phyloP scores from a whole-genome alignment of 2,888 invertebrate species.

The Leistus spinibarbis region DNA sequence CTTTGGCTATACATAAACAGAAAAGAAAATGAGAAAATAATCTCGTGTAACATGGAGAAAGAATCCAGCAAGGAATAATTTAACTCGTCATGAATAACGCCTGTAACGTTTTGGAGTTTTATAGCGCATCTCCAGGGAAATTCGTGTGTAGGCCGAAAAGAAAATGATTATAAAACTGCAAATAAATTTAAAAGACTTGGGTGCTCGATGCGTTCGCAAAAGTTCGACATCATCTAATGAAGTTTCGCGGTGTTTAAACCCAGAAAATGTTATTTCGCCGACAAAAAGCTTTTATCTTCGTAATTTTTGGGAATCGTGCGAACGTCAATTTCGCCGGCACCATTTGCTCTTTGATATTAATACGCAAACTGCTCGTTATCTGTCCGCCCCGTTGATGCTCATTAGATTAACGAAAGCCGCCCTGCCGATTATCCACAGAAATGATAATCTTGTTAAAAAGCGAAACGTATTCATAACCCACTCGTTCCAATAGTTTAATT shows the following conservation, averaged over 20 bases:
- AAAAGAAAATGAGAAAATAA: not conserved
- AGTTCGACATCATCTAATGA: not conserved
- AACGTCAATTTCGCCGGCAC: not conserved
- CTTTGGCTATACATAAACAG: no score
- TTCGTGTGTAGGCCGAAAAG: conserved; percentile 10
- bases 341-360: not conserved
- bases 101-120: conserved; percentile 5
- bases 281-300: not conserved
- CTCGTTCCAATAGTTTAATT: no score
- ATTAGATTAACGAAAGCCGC: not conserved
- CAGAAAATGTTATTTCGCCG: not conserved
- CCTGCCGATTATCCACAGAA: not conserved
- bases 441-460: not conserved
- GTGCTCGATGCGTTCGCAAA: not conserved
- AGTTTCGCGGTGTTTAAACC: not conserved
- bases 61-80: not conserved
- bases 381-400: not conserved
- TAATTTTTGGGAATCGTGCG: not conserved
- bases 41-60: not conserved
- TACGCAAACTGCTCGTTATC: not conserved
- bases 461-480: not conserved
- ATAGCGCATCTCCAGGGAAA: conserved; percentile 18
- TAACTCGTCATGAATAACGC: not conserved
- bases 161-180: conserved; percentile 33
- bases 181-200: conserved; percentile 31